phyloP scores from a whole-genome alignment of 2,113 vertebrate genomes.

The Sander vitreus region DNA sequence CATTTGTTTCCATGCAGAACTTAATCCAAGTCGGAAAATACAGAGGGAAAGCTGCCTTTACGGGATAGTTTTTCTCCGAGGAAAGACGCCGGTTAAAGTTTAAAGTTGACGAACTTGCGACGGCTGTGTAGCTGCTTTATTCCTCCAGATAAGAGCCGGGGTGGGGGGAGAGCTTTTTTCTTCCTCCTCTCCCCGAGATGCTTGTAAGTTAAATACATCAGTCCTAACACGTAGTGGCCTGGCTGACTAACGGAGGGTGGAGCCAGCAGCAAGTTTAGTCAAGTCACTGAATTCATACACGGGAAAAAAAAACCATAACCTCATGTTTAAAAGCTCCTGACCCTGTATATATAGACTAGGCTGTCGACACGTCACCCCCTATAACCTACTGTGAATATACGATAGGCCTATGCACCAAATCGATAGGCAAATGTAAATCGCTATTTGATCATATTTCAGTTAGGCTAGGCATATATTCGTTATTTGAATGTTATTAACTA shows the following conservation, averaged over 20 bases:
- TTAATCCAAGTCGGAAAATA: constrained; percentile 51
- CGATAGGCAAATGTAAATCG: neutral
- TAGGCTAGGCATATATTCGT: neutral
- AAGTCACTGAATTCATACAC: constrained; percentile 39
- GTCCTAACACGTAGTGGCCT: constrained; percentile 71
- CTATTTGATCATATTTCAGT: neutral
- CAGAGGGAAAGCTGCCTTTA: neutral
- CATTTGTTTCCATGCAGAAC: constrained; percentile 66
- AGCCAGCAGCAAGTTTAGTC: constrained; percentile 61
- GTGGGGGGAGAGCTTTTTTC: constrained; percentile 20
- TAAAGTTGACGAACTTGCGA: constrained; percentile 18
- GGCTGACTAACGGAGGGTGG: constrained; percentile 70
- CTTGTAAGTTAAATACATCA: constrained; percentile 57
- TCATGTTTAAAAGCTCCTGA: neutral
- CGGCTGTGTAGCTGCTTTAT: neutral
- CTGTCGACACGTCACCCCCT: neutral
- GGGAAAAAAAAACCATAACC: constrained; percentile 19
- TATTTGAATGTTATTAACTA: neutral
- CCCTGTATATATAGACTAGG: no score
- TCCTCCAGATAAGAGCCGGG: constrained; percentile 31
- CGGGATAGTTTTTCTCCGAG: neutral
- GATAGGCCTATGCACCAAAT: neutral
- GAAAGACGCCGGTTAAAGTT: neutral
- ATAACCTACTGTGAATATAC: neutral
- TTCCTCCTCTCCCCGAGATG: constrained; percentile 51